These are phyloP conservation scores for Coecobrya sp. DNA, from an alignment of 2,888 invertebrate species.

Conservation along the genomic window DNA sequence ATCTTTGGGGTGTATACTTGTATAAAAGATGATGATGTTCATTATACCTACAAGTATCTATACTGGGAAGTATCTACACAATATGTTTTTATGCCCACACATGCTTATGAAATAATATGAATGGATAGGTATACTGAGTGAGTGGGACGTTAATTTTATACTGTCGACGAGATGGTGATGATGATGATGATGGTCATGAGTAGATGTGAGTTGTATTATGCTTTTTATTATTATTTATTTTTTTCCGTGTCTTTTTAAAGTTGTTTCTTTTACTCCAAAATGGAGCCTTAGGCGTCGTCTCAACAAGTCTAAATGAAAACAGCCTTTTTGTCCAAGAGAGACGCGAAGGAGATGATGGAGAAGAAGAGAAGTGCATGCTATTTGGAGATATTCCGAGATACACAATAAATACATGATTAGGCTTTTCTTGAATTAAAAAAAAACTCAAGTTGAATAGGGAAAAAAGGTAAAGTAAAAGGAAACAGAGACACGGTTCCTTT, in stretches of 20 bases:
- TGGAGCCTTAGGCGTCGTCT: constrained; percentile 69
- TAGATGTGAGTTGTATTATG: constrained; percentile 57
- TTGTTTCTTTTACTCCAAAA: constrained; percentile 65
- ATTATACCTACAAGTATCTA: background rate
- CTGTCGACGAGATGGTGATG: constrained; percentile 46
- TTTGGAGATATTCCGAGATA: background rate
- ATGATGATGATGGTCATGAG: constrained; percentile 20
- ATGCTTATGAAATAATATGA: background rate
- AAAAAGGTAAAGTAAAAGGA: background rate
- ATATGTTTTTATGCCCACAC: constrained; percentile 9
- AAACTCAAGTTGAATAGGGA: background rate
- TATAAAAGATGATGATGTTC: background rate
- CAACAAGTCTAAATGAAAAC: constrained; percentile 17
- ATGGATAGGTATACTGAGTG: constrained; percentile 5
- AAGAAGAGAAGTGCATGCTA: background rate
- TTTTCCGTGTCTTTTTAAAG: background rate
- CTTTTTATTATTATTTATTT: constrained; percentile 32
- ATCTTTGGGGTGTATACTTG: constrained; percentile 48
- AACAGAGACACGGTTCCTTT: background rate
- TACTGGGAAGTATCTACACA: background rate
- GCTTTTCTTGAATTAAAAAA: background rate
- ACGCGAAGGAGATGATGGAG: too few relatives aligned
- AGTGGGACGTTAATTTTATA: constrained; percentile 8
- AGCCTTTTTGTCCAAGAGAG: constrained; percentile 7
- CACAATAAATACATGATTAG: background rate